Evolutionary conservation across 1,140 invertebrate species (phyloP), one percentile per base, ranked within the genome.

Genomic region (Drosophila mauritiana): DNA sequence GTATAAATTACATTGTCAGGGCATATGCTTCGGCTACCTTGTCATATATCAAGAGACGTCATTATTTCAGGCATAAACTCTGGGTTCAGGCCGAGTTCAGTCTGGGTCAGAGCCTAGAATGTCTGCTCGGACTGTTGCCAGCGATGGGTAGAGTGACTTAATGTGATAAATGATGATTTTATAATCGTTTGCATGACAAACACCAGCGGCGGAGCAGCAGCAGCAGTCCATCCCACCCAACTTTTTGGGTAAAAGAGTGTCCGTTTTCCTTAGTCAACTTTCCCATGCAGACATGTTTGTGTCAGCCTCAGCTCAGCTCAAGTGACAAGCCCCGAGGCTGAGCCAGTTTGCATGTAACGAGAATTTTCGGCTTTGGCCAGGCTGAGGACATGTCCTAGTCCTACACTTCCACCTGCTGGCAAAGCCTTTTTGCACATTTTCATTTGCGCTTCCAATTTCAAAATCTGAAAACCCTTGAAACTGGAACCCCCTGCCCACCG

Each of bases 141-240:
- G 61, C 42, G 54, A 43, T 39, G 37, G 58, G 46, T 52, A 51
- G 70, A 63, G 68, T 74, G 64, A 78, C 84, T 89, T 89, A 88
- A 89, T 88, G 73, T 88, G 84, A 84, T 89, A 89, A 89, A 89
- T 89, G 80, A 90, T 84, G 84, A 89, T 90, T 89, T 89, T 84
- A 84, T 89, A 89, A 89, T 89, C 85, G 84, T 89, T 88, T 89
- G 76, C 73, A 56, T 89, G 73, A 80, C 77, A 89, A 70, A 53
- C 56, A 69, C 42, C 74, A 67, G 64, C 64, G 39, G 58, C 36
- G 27, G 59, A 56, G 17, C 54, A 53, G 49, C 52, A 31, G 34
- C 27, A 37, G 36, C 10, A 37, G 27, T 31, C 12, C 42, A 10
- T 12, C 22, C 31, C 27, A 4, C 5, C 11, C 20, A 0, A 8